Evolutionary conservation across 2,888 invertebrate genomes (phyloP).

Genomic region (Priapulus caudatus): DNA sequence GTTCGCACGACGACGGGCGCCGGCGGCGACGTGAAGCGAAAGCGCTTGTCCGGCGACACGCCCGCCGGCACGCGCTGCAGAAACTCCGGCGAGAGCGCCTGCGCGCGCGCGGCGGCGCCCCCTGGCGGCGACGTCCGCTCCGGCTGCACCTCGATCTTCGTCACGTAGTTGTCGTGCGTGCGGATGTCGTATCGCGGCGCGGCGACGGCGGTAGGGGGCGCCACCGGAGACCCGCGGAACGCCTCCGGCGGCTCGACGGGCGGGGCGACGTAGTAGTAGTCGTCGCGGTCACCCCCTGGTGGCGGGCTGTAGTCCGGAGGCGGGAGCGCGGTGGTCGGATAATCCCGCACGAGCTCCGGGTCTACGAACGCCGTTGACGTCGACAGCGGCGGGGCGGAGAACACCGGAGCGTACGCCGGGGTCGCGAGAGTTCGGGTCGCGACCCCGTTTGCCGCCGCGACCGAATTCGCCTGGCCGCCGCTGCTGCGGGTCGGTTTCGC

Average conservation of each 20-base stretch:
- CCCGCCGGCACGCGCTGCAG: neutral
- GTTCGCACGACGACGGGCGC: neutral
- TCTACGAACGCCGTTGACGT: no score
- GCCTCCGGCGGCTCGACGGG: conserved; percentile 1
- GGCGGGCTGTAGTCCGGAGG: no score
- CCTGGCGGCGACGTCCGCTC: no score
- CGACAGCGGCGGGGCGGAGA: neutral
- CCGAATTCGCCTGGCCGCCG: no score
- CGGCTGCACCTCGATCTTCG: neutral
- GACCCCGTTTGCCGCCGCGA: no score
- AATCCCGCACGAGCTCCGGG: no score
- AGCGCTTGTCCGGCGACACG: neutral
- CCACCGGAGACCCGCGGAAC: neutral
- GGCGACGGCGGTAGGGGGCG: neutral
- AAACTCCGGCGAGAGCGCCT: neutral
- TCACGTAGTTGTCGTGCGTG: neutral
- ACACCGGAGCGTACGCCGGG: neutral
- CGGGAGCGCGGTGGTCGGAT: no score
- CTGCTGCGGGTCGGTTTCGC: no score
- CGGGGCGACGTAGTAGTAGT: no score
- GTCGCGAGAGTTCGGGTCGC: neutral
- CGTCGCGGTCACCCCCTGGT: no score
- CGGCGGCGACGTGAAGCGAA: neutral
- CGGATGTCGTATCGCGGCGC: no score
- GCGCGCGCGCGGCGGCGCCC: neutral